phyloP scores from a whole-genome alignment of 1,140 invertebrate species.

The Plectus sambesii region DNA sequence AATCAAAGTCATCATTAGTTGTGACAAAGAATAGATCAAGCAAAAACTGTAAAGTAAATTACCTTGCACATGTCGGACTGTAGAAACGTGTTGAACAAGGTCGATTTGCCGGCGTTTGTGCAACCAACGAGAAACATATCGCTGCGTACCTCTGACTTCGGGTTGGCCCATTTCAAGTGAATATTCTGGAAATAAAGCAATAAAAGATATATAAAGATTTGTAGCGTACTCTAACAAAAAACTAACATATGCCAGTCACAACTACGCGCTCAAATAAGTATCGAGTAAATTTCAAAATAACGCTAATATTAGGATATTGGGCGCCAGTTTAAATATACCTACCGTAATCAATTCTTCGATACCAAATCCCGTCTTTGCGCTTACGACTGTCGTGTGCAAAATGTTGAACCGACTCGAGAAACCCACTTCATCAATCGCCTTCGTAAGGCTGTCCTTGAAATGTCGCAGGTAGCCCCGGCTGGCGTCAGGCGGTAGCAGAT shows the following conservation, averaged over 20 bases:
- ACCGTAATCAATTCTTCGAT: constrained; percentile 75
- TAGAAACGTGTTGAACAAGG: constrained; percentile 77
- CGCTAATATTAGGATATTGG: too few relatives aligned
- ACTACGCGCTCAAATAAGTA: too few relatives aligned
- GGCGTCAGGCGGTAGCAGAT: constrained; percentile 72
- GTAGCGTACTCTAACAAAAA: too few relatives aligned
- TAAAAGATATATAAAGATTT: too few relatives aligned
- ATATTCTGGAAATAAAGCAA: constrained; percentile 28
- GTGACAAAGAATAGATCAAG: too few relatives aligned
- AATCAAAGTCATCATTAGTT: too few relatives aligned
- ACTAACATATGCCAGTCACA: too few relatives aligned
- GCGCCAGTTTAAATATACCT: too few relatives aligned
- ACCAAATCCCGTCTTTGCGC: constrained; percentile 87
- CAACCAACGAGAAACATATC: constrained; percentile 83
- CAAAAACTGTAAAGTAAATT: too few relatives aligned
- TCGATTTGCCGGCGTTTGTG: constrained; percentile 91
- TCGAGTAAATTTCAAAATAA: background rate
- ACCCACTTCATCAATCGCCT: constrained; percentile 53
- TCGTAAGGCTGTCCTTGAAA: constrained; percentile 56
- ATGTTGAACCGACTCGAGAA: constrained; percentile 60
- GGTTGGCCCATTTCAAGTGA: constrained; percentile 36
- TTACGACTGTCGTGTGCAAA: constrained; percentile 63
- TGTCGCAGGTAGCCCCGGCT: constrained; percentile 58
- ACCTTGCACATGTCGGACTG: constrained; percentile 85
- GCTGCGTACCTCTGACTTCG: constrained; percentile 38